A percentile compares a stretch with the other conserved stretches of the same genome.
Conservation (phyloP, 2,797 vertebrate species). For the Dallia pectoralis region DNA sequence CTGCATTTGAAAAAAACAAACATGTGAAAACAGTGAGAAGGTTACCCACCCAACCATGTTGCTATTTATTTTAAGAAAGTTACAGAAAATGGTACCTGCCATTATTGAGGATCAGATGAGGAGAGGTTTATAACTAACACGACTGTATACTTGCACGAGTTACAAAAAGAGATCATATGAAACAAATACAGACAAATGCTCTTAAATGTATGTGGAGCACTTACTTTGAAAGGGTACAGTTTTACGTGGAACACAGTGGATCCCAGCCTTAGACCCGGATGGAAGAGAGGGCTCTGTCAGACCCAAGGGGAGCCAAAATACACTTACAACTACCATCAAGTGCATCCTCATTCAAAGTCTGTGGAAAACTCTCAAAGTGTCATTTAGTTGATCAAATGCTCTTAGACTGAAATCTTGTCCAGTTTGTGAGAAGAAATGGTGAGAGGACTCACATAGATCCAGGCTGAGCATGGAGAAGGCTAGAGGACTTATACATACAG, state of each 20-base stretch:
- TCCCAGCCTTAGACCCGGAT: slow-evolving; percentile 43
- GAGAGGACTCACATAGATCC: slow-evolving; percentile 30
- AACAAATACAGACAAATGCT: slow-evolving; percentile 7
- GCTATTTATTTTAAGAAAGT: not conserved
- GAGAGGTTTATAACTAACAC: not conserved
- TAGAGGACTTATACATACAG: slow-evolving; percentile 28
- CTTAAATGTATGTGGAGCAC: slow-evolving; percentile 33
- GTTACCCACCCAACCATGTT: too few species aligned
- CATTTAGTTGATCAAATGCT: not conserved
- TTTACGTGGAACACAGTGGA: slow-evolving; percentile 65
- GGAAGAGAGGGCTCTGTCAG: slow-evolving; percentile 28
- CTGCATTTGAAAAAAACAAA: too few species aligned
- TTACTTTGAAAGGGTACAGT: slow-evolving; percentile 69
- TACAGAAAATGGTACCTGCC: not conserved
- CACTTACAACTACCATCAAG: slow-evolving; percentile 48
- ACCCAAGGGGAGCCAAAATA: slow-evolving; percentile 49
- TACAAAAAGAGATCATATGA: not conserved
- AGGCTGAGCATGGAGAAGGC: not conserved
- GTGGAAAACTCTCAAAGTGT: not conserved
- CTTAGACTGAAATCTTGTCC: not conserved
- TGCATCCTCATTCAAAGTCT: slow-evolving; percentile 55
- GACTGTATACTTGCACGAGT: not conserved
- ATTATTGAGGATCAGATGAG: not conserved
- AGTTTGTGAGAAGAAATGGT: not conserved
- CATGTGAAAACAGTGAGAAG: too few species aligned